Percentiles rank a stretch among this genome's conserved stretches.
Conservation (phyloP, 2,797 vertebrate genomes). For the Cossypha caffra region DNA sequence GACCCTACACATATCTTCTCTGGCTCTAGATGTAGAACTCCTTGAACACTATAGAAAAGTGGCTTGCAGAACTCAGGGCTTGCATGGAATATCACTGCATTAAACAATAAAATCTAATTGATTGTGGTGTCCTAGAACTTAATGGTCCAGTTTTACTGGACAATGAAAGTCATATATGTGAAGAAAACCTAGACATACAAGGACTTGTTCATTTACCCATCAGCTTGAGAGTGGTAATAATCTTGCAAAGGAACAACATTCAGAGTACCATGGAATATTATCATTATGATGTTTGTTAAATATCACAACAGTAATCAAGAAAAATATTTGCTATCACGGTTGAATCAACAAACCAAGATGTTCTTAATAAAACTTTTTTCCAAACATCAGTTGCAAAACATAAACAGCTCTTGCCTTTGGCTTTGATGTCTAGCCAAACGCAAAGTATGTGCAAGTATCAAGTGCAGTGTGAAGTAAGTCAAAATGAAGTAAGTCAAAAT, state of each 20-base stretch:
- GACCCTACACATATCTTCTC: not conserved
- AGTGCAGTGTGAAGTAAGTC: rapidly evolving
- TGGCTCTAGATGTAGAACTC: not conserved
- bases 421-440: not conserved
- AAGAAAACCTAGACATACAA: not conserved
- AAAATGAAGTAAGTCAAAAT: not conserved
- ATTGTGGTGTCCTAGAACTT: slow-evolving; percentile 23
- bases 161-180: slow-evolving; percentile 15
- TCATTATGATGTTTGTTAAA: not conserved
- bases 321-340: not conserved
- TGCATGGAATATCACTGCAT: not conserved
- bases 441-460: not conserved
- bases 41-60: not conserved
- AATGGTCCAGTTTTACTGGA: slow-evolving; percentile 15
- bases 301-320: not conserved
- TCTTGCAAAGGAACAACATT: not conserved
- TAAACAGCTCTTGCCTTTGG: not conserved
- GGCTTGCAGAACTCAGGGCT: not conserved
- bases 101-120: slow-evolving; percentile 37
- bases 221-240: not conserved
- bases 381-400: not conserved
- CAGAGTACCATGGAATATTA: not conserved
- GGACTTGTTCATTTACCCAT: not conserved
- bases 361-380: not conserved
- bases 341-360: not conserved